Conservation (phyloP, 2,797 vertebrate species). For the Coreius guichenoti region DNA sequence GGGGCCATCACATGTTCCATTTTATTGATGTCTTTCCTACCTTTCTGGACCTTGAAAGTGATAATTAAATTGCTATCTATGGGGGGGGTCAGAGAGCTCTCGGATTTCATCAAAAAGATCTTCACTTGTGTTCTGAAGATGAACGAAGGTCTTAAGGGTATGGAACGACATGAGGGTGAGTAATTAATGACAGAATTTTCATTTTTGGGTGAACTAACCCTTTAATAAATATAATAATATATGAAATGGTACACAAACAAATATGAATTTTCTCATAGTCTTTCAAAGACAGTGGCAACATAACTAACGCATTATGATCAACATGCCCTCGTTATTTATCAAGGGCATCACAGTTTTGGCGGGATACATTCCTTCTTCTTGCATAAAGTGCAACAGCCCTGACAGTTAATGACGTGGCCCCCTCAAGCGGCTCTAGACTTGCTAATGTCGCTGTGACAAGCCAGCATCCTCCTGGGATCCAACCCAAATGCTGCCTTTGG, state of each 20-base stretch:
- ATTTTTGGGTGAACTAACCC: too few species aligned
- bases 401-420: conserved; percentile 45
- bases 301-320: conserved; percentile 41
- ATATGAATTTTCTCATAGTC: neutral
- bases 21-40: too few species aligned
- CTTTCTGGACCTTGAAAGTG: too few species aligned
- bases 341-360: conserved; percentile 45
- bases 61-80: too few species aligned
- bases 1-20: too few species aligned
- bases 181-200: too few species aligned
- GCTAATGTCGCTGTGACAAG: conserved; percentile 43
- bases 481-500: conserved; percentile 43
- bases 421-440: conserved; percentile 21
- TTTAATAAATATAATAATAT: neutral
- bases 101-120: too few species aligned
- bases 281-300: conserved; percentile 7
- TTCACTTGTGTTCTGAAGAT: too few species aligned
- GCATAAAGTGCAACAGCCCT: conserved; percentile 20
- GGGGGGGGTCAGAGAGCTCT: too few species aligned
- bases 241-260: neutral
- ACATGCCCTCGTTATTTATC: conserved; percentile 52
- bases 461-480: conserved; percentile 18
- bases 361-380: conserved; percentile 28
- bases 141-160: too few species aligned
- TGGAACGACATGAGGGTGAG: too few species aligned